Conservation (phyloP, 2,888 invertebrate genomes). For the Anorthoa munda region DNA sequence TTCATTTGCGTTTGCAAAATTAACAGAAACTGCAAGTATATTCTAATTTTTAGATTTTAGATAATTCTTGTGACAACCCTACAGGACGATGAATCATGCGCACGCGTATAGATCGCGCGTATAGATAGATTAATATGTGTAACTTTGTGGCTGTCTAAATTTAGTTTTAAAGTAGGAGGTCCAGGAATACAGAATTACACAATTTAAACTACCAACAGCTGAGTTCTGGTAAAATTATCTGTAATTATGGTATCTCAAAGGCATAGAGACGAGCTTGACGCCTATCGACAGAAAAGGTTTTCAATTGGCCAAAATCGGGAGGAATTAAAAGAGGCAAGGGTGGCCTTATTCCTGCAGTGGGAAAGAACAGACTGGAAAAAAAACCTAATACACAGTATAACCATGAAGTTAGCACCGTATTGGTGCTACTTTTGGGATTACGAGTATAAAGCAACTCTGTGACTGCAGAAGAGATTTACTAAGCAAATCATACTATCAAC, state of each 20-base stretch:
- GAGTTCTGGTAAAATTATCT: too few species aligned
- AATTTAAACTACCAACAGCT: too few species aligned
- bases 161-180: conserved; percentile 40
- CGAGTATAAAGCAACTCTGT: neutral
- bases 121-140: conserved; percentile 60
- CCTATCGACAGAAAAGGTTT: too few species aligned
- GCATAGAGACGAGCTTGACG: too few species aligned
- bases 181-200: conserved; percentile 11
- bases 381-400: too few species aligned
- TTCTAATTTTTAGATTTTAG: conserved; percentile 1
- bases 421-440: neutral
- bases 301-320: too few species aligned
- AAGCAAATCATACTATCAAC: neutral
- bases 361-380: too few species aligned
- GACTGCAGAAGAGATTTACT: neutral
- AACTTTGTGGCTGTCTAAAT: conserved; percentile 50
- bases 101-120: conserved; percentile 62
- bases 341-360: too few species aligned
- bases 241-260: too few species aligned
- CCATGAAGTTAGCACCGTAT: too few species aligned
- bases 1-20: neutral
- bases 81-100: conserved; percentile 40
- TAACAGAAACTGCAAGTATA: too few species aligned
- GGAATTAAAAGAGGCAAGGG: too few species aligned
- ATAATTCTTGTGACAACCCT: conserved; percentile 54